These are phyloP conservation scores for Catharus fuscescens DNA, from an alignment of 2,113 vertebrate species.

Conservation along the genomic window DNA sequence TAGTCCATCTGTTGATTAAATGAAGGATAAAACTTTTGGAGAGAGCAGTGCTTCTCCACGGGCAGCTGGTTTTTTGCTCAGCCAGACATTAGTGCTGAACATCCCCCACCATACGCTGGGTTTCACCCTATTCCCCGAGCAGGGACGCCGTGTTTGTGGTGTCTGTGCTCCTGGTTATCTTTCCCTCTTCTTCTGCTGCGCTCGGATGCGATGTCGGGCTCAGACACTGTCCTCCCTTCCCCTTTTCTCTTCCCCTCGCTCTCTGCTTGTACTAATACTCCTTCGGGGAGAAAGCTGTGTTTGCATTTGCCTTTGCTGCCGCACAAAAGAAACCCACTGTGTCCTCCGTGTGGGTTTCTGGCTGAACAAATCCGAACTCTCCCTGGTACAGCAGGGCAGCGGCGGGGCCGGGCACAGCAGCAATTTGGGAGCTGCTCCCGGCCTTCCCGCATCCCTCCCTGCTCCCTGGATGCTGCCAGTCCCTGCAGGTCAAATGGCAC, in stretches of 20 bases:
- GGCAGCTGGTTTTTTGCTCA: slow-evolving; percentile 33
- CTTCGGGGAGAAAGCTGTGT: slow-evolving; percentile 48
- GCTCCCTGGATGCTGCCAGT: neutral
- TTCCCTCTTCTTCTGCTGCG: neutral
- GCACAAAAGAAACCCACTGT: slow-evolving; percentile 65
- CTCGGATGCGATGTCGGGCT: neutral
- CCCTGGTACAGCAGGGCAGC: neutral
- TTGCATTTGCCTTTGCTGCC: slow-evolving; percentile 40
- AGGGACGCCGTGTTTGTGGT: neutral
- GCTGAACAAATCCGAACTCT: slow-evolving; percentile 61
- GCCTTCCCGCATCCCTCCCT: neutral
- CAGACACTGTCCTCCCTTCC: neutral
- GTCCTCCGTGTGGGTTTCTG: slow-evolving; percentile 61
- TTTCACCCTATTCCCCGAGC: neutral
- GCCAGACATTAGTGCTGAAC: neutral
- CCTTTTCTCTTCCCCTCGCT: neutral
- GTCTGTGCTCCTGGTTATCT: neutral
- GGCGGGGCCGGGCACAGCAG: neutral
- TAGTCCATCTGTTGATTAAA: slow-evolving; percentile 77
- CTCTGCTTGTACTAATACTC: slow-evolving; percentile 45
- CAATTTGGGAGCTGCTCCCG: neutral
- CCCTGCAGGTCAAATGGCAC: neutral
- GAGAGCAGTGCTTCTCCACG: neutral
- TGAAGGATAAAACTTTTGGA: slow-evolving; percentile 74
- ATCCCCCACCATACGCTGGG: neutral